These are phyloP conservation scores for Drosophila robusta DNA, from an alignment of 2,888 invertebrate species.

Conservation along the genomic window DNA sequence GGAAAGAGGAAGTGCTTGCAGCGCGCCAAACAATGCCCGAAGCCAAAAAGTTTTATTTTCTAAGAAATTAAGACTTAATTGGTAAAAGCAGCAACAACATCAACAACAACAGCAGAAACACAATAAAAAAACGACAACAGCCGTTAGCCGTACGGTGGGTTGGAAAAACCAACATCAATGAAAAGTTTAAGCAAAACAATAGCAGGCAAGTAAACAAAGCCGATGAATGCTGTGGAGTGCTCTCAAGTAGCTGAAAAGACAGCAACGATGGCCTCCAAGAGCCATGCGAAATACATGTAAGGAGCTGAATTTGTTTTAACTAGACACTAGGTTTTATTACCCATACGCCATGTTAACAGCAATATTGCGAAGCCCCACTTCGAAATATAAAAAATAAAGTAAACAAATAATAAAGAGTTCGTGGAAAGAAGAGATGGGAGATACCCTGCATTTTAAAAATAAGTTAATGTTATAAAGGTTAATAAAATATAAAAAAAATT, in stretches of 20 bases:
- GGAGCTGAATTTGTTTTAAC: conserved; percentile 7
- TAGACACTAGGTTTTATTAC: conserved; percentile 50
- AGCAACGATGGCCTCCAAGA: conserved; percentile 18
- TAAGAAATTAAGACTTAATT: conserved; percentile 80
- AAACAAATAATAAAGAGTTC: conserved; percentile 1
- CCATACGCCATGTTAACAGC: conserved; percentile 67
- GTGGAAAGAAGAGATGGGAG: too few relatives aligned
- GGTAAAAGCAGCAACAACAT: conserved; percentile 74
- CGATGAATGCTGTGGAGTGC: conserved; percentile 73
- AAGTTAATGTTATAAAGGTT: too few relatives aligned
- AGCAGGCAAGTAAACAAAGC: conserved; percentile 74
- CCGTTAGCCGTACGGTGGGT: conserved; percentile 30
- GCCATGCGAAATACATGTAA: background rate
- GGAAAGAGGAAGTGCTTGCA: conserved; percentile 43
- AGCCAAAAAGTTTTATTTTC: conserved; percentile 79
- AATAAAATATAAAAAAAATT: background rate
- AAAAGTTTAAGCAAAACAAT: conserved; percentile 79
- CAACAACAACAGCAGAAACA: conserved; percentile 31
- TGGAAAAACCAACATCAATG: conserved; percentile 76
- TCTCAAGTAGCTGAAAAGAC: conserved; percentile 54
- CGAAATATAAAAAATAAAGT: conserved; percentile 13
- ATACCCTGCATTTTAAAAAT: conserved; percentile 2
- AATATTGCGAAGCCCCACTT: conserved; percentile 45
- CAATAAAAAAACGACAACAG: conserved; percentile 38
- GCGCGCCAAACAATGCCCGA: conserved; percentile 69